Base-by-base conservation (phyloP, 2,113 vertebrate species). In the Aspiorhynchus laticeps region DNA sequence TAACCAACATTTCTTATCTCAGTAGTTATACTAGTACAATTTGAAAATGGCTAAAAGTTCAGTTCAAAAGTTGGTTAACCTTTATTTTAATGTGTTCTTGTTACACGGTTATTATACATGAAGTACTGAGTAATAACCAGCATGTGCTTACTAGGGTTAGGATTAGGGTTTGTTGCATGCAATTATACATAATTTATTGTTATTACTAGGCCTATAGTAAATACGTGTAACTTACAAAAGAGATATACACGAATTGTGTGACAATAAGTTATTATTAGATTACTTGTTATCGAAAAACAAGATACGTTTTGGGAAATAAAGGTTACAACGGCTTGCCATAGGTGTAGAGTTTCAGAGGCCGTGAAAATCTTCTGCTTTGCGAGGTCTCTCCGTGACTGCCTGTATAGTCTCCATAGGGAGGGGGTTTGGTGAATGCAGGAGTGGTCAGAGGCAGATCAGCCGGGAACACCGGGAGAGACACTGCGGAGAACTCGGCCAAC, bases 351-450 rank as follows among this genome's bases (percentile, higher is more conserved):
- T 41, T 41, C 61, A 56, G n/a, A 80, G 26, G 10, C 38, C 12
- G 31, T 74, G 28, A 36, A 84, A 26, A 73, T 51, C 3, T 26
- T 36, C 28, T 2, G 24, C 31, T 21, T 36, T 74, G 81, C 5
- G 17, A 19, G 17, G 41, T 36, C 28, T 46, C 14, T 51, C 14
- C 48, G 48, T 51, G 59, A 10, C n/a, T 67, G 21, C 12, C 33
- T 80, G 19, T n/a, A 24, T 33, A 51, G 59, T 19, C 59, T 28
- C 73, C 73, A 17, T n/a, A 67, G 63, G 51, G 85, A 73, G 85
- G 65, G 61, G 77, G 85, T 41, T 59, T 80, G 51, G 43, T 61
- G 79, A 87, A 83, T 73, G 69, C 89, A 82, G 85, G 87, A 87
- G 85, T 88, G 84, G 84, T 76, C 80, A 83, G 85, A 36, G 26